phyloP scores from a whole-genome alignment of 2,797 vertebrate genomes.

The Pitangus sulphuratus region DNA sequence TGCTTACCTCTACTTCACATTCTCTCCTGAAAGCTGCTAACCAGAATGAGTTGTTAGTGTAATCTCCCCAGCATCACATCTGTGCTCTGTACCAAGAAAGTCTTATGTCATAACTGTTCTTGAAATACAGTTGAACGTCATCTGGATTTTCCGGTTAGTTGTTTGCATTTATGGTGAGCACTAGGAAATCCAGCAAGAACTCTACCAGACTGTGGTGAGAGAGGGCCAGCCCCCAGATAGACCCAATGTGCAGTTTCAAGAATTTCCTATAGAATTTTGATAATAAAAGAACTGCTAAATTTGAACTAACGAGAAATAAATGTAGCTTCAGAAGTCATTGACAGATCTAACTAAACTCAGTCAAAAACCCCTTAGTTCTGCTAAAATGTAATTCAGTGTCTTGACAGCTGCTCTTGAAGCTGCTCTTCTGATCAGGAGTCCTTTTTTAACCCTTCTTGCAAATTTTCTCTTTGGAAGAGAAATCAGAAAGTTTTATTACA shows the following conservation, averaged over 20 bases:
- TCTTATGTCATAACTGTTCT: slow-evolving; percentile 4
- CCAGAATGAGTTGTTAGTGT: not conserved
- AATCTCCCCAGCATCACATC: not conserved
- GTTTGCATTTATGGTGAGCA: not conserved
- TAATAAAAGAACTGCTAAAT: not conserved
- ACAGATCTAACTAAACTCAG: not conserved
- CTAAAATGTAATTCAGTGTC: not conserved
- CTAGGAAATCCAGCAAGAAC: not conserved
- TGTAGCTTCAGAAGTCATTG: not conserved
- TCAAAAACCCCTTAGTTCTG: not conserved
- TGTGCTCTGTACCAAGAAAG: not conserved
- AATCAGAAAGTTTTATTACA: not conserved
- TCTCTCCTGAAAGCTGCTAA: not conserved
- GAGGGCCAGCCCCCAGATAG: not conserved
- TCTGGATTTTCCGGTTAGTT: not conserved
- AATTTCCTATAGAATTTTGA: not conserved
- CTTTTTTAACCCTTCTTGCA: not conserved
- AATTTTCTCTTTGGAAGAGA: not conserved
- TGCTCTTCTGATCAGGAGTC: not conserved
- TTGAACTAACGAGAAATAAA: not conserved
- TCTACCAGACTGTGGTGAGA: not conserved
- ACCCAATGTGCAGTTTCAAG: not conserved
- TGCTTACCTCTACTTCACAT: not conserved
- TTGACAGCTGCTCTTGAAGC: not conserved
- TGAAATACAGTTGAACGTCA: not conserved